Conservation (phyloP, 2,888 invertebrate genomes). For the Dryobota labecula region DNA sequence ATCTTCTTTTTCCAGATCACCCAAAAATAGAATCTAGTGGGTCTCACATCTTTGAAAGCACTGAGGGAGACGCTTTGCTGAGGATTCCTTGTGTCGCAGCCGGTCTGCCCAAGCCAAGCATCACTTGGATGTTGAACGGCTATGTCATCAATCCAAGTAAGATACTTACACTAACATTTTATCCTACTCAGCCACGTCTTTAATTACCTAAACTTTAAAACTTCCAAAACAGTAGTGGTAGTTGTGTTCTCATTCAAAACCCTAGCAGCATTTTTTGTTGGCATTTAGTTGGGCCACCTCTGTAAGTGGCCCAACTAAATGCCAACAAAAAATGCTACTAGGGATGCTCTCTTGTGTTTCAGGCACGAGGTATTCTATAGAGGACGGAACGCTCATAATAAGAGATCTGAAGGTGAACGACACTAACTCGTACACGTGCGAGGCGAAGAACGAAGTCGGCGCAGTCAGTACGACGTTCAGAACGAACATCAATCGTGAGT, state of each 20-base stretch:
- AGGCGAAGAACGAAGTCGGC: conserved; percentile 43
- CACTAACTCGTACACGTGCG: conserved; percentile 41
- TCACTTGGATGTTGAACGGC: conserved; percentile 42
- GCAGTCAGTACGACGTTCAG: conserved; percentile 23
- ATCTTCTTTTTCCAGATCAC: conserved; percentile 21
- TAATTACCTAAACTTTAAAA: background rate
- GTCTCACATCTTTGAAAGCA: conserved; percentile 3
- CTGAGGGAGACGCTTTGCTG: conserved; percentile 43
- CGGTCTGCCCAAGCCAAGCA: conserved; percentile 49
- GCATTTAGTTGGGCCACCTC: too few relatives aligned
- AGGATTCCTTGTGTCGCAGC: conserved; percentile 45
- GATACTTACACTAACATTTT: background rate
- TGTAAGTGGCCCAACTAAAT: too few relatives aligned
- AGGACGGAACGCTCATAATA: conserved; percentile 41
- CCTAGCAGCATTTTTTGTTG: too few relatives aligned
- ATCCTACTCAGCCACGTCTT: background rate
- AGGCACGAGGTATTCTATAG: conserved; percentile 43
- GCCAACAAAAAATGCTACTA: too few relatives aligned
- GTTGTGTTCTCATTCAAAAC: background rate
- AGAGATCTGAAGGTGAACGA: conserved; percentile 42
- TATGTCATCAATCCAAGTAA: conserved; percentile 32
- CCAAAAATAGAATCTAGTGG: conserved; percentile 37
- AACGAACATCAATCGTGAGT: conserved; percentile 21
- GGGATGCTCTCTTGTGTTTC: conserved; percentile 13
- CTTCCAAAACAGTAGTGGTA: background rate